Evolutionary conservation across 2,113 vertebrate species (phyloP).

Genomic region (Nycticebus coucang): DNA sequence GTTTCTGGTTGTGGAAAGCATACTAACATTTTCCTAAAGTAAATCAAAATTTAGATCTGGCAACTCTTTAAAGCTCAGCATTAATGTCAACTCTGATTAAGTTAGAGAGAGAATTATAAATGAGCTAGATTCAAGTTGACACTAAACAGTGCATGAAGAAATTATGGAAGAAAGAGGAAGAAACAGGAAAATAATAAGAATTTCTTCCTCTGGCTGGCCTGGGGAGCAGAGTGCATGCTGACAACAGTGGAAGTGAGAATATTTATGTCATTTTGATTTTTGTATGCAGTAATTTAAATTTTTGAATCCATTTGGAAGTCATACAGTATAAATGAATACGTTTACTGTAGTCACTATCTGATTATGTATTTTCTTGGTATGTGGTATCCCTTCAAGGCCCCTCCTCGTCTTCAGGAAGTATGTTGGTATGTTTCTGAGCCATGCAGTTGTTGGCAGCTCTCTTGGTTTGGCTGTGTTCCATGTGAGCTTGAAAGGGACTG

Average conservation of each 20-base stretch:
- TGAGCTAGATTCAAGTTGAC: constrained; percentile 8
- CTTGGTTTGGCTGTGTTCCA: neutral
- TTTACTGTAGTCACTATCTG: neutral
- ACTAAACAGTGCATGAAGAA: neutral
- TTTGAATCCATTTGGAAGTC: neutral
- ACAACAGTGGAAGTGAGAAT: neutral
- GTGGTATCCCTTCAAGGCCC: neutral
- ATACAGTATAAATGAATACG: neutral
- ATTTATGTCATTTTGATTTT: neutral
- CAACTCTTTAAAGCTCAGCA: constrained; percentile 16
- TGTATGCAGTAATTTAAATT: neutral
- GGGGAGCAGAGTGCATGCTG: neutral
- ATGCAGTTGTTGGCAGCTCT: neutral
- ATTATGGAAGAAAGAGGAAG: neutral
- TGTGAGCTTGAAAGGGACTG: neutral
- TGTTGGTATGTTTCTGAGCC: neutral
- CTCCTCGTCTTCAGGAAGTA: neutral
- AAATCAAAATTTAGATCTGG: constrained; percentile 40
- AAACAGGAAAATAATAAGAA: constrained; percentile 21
- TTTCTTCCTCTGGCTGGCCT: neutral
- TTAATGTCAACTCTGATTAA: neutral
- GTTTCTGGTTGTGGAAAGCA: neutral
- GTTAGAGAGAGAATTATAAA: constrained; percentile 51
- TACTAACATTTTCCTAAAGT: neutral
- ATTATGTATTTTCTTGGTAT: neutral